Conservation (phyloP, 2,113 vertebrate genomes). For the Hippocampus zosterae region DNA sequence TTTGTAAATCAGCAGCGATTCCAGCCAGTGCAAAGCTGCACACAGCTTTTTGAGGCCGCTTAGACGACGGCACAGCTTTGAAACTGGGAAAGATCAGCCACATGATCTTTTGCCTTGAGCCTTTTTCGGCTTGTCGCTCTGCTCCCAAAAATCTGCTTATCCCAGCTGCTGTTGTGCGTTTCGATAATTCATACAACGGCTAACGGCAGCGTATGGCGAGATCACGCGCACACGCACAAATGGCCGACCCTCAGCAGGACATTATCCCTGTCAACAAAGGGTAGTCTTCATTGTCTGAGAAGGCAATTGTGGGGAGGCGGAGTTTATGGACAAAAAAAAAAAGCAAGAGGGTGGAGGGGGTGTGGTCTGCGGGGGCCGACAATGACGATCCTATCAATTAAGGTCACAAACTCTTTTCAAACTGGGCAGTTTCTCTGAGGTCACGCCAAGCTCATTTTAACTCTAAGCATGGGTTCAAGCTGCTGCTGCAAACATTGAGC, state of each 20-base stretch:
- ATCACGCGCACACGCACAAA: slow-evolving; percentile 7
- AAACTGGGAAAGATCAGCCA: slow-evolving; percentile 20
- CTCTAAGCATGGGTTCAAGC: slow-evolving; percentile 52
- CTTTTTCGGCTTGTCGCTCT: slow-evolving; percentile 14
- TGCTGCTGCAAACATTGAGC: slow-evolving; percentile 18
- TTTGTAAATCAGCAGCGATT: slow-evolving; percentile 9
- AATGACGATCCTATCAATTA: slow-evolving; percentile 68
- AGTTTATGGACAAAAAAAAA: slow-evolving; percentile 41
- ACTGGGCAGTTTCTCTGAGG: slow-evolving; percentile 40
- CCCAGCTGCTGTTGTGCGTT: slow-evolving; percentile 11
- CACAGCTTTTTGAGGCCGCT: slow-evolving; percentile 17
- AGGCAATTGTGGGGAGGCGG: slow-evolving; percentile 40
- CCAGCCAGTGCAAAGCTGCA: slow-evolving; percentile 1
- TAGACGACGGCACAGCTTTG: slow-evolving; percentile 12
- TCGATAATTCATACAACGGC: slow-evolving; percentile 48
- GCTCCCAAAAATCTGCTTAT: background rate
- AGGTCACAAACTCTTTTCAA: slow-evolving; percentile 61
- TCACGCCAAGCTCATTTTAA: slow-evolving; percentile 52
- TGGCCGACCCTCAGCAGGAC: slow-evolving; percentile 44
- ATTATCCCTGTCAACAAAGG: slow-evolving; percentile 50
- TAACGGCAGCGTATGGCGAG: slow-evolving; percentile 18
- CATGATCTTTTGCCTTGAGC: slow-evolving; percentile 19
- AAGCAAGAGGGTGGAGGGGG: slow-evolving; percentile 42
- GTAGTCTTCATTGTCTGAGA: slow-evolving; percentile 53
- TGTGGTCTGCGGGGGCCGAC: slow-evolving; percentile 41